Evolutionary conservation across 2,113 vertebrate species (phyloP).

Genomic region (Jaculus jaculus): DNA sequence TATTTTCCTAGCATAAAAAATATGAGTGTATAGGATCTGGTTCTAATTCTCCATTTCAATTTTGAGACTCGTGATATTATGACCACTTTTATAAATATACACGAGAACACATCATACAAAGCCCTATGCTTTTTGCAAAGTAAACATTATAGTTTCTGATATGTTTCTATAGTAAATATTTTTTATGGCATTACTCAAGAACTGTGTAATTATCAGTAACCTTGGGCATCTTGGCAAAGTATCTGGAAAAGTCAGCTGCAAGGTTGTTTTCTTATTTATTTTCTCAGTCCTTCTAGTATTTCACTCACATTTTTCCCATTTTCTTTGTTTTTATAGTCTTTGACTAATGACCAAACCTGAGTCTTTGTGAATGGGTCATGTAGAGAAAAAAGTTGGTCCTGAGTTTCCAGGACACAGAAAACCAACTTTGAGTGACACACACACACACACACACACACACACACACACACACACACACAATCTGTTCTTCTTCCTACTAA

Average conservation of each 20-base stretch:
- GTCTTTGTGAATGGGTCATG: neutral
- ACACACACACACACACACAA: neutral
- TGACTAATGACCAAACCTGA: constrained; percentile 2
- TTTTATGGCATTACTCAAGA: constrained; percentile 33
- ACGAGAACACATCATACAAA: neutral
- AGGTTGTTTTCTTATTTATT: constrained; percentile 50
- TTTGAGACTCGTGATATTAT: constrained; percentile 52
- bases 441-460: too few species aligned
- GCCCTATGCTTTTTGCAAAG: constrained; percentile 36
- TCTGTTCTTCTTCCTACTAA: neutral
- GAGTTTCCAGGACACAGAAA: neutral
- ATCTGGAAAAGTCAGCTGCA: constrained; percentile 49
- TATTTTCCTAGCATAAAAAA: constrained; percentile 56
- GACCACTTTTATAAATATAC: constrained; percentile 52
- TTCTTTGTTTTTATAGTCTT: neutral
- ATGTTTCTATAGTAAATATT: constrained; percentile 32
- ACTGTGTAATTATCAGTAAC: constrained; percentile 48
- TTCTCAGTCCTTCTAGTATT: constrained; percentile 59
- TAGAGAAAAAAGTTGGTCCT: neutral
- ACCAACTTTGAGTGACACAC: neutral
- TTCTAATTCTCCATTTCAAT: constrained; percentile 45
- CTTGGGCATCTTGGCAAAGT: constrained; percentile 53
- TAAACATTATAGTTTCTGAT: constrained; percentile 29
- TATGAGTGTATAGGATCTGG: constrained; percentile 35
- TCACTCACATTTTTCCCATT: neutral